Evolutionary conservation across 2,113 vertebrate species (phyloP), one percentile per base, ranked within the genome.

Genomic region (Rhynchomys soricoides): DNA sequence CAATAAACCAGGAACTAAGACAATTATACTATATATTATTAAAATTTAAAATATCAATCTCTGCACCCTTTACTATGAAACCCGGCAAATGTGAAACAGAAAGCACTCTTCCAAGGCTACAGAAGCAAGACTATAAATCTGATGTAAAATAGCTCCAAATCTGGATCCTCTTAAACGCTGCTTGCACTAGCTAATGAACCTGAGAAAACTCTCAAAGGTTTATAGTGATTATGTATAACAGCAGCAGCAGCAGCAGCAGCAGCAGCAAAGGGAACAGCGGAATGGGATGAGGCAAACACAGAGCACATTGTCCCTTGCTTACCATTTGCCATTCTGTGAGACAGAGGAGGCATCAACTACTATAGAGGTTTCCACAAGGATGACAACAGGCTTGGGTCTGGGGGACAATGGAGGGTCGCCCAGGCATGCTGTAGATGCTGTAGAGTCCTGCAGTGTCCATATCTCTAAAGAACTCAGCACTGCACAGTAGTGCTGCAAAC

Each of bases 41-140:
- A 75, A 89, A 86, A 57, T 55, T 94, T 70, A 57, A 97, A 96
- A 70, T 86, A 66, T 9, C 40, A 91, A 64, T 17, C n/a, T 40
- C 62, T 87, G 19, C 2, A 37, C 11, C 59, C 24, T 45, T 74
- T 81, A 78, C 34, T 89, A 96, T 22, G 95, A 91, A 95, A 89
- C 94, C 48, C 59, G 57, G 37, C n/a, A 82, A 81, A 81, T 19
- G 77, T 64, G n/a, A 70, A 79, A n/a, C 43, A 90, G 81, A 90
- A 68, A 81, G 50, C n/a, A 78, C 68, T 48, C 78, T 95, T n/a
- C 52, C 40, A 95, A 91, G 57, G 52, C 43, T 59, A 57, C 0
- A 81, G 88, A 83, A 34, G 9, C 62, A 96, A 73, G 59, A 86
- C 92, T 7, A 55, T 7, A 83, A 83, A 29, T 70, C 74, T 75